Evolutionary conservation across 2,888 invertebrate species (phyloP).

Genomic region (Panopea generosa): DNA sequence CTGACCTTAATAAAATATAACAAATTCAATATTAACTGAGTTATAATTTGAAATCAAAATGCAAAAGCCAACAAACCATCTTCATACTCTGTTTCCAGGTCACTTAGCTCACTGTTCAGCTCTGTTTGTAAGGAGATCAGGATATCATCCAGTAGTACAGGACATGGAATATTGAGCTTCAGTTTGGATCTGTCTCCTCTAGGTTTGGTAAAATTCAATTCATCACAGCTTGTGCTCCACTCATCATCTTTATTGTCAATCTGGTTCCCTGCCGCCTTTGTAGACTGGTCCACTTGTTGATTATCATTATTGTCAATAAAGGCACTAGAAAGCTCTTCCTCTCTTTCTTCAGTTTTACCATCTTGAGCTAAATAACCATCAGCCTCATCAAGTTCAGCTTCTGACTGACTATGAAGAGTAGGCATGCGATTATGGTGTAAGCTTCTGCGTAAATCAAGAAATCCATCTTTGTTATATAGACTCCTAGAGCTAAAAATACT

Average conservation of each 20-base stretch:
- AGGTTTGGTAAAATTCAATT: background rate
- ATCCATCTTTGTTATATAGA: slow-evolving; percentile 27
- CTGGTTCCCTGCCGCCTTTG: background rate
- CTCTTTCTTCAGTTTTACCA: no score
- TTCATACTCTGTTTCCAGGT: slow-evolving; percentile 70
- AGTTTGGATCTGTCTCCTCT: slow-evolving; percentile 62
- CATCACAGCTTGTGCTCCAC: background rate
- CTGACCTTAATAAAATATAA: no score
- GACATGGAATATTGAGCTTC: slow-evolving; percentile 57
- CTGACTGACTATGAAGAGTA: background rate
- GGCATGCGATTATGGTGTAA: no score
- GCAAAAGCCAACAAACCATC: slow-evolving; percentile 71
- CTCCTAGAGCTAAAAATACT: slow-evolving; percentile 59
- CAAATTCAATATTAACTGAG: no score
- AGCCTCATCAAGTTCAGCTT: slow-evolving; percentile 8
- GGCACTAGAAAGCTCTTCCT: no score
- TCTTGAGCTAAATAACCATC: slow-evolving; percentile 4
- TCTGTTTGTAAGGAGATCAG: slow-evolving; percentile 64
- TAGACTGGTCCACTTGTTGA: background rate
- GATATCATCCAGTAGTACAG: slow-evolving; percentile 51
- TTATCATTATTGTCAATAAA: no score
- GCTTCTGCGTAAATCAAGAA: slow-evolving; percentile 46
- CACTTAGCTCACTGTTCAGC: slow-evolving; percentile 65
- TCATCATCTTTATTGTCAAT: slow-evolving; percentile 13
- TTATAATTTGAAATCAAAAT: no score